A percentile compares a stretch with the other conserved stretches of the same genome.
Conservation (phyloP, 2,113 vertebrate species). For the Charadrius vociferus region DNA sequence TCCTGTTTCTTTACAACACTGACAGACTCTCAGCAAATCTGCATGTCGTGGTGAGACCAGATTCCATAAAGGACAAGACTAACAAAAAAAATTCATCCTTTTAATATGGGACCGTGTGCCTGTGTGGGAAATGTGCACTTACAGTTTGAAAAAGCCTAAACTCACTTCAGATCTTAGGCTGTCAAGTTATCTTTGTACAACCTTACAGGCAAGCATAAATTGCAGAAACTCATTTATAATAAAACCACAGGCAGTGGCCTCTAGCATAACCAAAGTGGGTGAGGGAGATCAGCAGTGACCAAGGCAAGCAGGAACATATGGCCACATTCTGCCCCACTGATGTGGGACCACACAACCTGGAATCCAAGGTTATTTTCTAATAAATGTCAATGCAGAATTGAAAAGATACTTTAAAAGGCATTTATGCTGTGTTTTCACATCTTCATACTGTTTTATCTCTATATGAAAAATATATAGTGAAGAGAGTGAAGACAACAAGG, state of each 20-base stretch:
- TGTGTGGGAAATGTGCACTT: background rate
- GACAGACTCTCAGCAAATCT: background rate
- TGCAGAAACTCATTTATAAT: background rate
- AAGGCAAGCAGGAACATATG: background rate
- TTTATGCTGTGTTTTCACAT: background rate
- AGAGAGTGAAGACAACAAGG: background rate
- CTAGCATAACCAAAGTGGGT: background rate
- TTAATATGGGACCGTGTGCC: accelerated
- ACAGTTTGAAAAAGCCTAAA: background rate
- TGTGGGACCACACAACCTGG: background rate
- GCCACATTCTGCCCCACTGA: background rate
- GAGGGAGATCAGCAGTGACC: background rate
- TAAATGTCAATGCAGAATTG: background rate
- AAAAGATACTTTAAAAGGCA: background rate
- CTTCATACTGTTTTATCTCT: background rate
- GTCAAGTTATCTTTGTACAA: background rate
- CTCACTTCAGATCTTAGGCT: background rate
- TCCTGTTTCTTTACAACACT: background rate
- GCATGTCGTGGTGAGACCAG: background rate
- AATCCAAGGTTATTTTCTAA: background rate
- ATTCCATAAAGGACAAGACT: background rate
- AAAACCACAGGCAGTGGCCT: background rate
- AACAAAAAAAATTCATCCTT: background rate
- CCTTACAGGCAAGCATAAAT: background rate
- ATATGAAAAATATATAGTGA: background rate